These are phyloP conservation scores for Nesidiocoris tenuis DNA, from an alignment of 2,888 invertebrate species.

Conservation along the genomic window DNA sequence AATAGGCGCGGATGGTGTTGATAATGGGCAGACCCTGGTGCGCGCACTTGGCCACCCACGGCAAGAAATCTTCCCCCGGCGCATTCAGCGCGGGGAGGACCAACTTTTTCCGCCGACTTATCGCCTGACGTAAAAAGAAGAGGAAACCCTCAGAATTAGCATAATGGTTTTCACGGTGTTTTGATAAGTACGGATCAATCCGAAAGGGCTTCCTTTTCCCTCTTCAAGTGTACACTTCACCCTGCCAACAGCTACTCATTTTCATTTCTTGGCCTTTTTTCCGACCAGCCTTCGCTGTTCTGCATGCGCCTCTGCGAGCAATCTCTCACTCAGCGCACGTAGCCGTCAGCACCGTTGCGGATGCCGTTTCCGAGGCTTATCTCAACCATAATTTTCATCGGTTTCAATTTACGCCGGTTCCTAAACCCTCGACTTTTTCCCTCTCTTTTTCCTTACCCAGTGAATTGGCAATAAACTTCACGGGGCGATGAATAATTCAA, in stretches of 20 bases:
- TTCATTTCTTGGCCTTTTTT: neutral
- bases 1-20: slow-evolving; percentile 8
- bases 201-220: neutral
- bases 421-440: neutral
- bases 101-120: slow-evolving; percentile 16
- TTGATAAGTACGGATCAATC: slow-evolving; percentile 29
- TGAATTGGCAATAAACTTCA: neutral
- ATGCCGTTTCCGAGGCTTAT: slow-evolving; percentile 3
- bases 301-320: neutral
- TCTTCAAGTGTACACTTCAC: neutral
- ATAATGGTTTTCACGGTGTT: slow-evolving; percentile 30
- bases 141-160: slow-evolving; percentile 15
- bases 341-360: neutral
- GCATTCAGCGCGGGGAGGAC: neutral
- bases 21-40: too few species aligned
- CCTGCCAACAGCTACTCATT: neutral
- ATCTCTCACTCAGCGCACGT: slow-evolving; percentile 1
- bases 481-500: neutral
- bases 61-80: too few species aligned
- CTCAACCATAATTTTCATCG: slow-evolving; percentile 11
- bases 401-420: neutral
- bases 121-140: slow-evolving; percentile 22
- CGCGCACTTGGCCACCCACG: too few species aligned
- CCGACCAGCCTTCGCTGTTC: neutral
- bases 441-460: neutral